phyloP scores from a whole-genome alignment of 2,113 vertebrate species.

The Rhineura floridana region DNA sequence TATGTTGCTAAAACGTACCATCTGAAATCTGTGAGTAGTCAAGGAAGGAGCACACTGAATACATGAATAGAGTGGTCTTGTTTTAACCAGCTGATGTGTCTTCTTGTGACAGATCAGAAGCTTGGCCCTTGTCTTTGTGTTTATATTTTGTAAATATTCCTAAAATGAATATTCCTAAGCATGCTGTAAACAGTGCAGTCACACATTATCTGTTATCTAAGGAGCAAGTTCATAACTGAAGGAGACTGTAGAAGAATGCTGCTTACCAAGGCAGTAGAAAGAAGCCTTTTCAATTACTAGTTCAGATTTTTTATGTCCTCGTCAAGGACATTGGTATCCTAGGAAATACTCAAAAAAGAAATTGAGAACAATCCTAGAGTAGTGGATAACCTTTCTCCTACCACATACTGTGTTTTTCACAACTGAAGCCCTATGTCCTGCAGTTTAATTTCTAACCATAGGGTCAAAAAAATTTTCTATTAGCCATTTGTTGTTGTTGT shows the following conservation, averaged over 20 bases:
- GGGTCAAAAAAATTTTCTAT: neutral
- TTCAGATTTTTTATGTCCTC: neutral
- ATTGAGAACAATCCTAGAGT: neutral
- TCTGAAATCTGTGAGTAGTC: neutral
- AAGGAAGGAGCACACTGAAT: neutral
- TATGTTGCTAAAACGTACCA: neutral
- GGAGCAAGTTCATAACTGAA: neutral
- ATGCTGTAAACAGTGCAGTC: neutral
- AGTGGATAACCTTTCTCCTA: neutral
- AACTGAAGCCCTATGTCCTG: neutral
- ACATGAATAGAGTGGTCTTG: neutral
- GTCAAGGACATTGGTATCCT: neutral
- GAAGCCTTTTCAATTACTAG: neutral
- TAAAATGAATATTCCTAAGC: neutral
- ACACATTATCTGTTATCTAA: slow-evolving; percentile 7
- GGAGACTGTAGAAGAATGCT: neutral
- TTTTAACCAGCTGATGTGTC: neutral
- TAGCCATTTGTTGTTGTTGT: neutral
- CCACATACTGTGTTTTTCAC: neutral
- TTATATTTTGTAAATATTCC: neutral
- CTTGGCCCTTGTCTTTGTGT: neutral
- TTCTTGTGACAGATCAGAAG: neutral
- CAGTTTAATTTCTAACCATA: neutral
- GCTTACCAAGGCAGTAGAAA: neutral
- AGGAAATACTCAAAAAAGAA: neutral